Evolutionary conservation across 1,140 invertebrate genomes (phyloP), one percentile per base, ranked within the genome.

Genomic region (Drosophila micromelanica): DNA sequence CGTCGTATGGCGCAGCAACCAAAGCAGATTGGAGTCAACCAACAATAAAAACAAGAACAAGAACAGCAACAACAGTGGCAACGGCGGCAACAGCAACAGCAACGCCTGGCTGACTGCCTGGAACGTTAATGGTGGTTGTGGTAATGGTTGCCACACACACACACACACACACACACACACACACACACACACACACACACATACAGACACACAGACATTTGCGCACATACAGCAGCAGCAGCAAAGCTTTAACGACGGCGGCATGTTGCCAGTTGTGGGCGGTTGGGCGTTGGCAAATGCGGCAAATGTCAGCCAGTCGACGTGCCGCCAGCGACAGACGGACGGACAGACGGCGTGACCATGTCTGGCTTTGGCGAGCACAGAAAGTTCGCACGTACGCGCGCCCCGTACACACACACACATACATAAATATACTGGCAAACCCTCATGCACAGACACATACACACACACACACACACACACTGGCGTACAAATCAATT

Each of bases 11-110:
- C 84, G 84, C 84, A 87, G 84, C 84, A 87, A 87, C 84, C 84
- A 89, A 89, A 89, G 84, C 84, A 89, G 84, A 89, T 90, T 89
- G 84, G 84, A 89, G 84, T 89, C 85, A 89, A 89, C 84, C 84
- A 87, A 89, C 84, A 89, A 89, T 89, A 89, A 89, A 89, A 90
- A 87, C 85, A 89, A 69, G 81, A 86, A 78, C 81, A 86, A 64
- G 48, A 74, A 51, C 49, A 78, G 27, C 73, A 71, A 20, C 63
- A 78, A 65, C 69, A 79, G 48, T 62, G 57, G 69, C 70, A 73
- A 51, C 70, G 70, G 76, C 45, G 74, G 73, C 73, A 67, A 73
- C 72, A 62, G 46, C 54, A 68, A 70, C 77, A 87, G 79, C 84
- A 87, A 89, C 76, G 74, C 62, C 74, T 76, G 76, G 76, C 74